Evolutionary conservation across 1,140 invertebrate genomes (phyloP), one percentile per base, ranked within the genome.

Genomic region (Aplysia californica): DNA sequence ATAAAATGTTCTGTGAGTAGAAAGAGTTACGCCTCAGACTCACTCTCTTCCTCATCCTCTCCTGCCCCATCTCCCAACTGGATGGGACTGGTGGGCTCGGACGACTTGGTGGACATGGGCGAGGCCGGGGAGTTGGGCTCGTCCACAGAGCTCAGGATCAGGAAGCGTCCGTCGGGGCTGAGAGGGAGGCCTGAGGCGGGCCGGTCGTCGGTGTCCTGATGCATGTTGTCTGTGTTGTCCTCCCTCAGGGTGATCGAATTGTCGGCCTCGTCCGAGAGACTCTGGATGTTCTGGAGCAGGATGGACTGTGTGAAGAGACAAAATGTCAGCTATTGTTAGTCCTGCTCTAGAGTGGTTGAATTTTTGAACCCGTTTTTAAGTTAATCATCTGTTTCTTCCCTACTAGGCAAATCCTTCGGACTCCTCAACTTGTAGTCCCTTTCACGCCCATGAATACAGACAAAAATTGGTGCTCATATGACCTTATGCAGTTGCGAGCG

Each of bases 101-200:
- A n/a, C n/a, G n/a, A n/a, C n/a, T n/a, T n/a, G n/a, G n/a, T n/a
- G 4, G 44, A 36, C 10, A 64, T 56, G 26, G 65, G 65, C 18
- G 72, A 35, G 15, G 23, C 38, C 21, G 66, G 56, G 55, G 38
- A 56, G 20, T 31, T 67, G 31, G 81, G 78, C n/a, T 77, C 69
- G 31, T 86, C 85, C 35, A 80, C 75, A 29, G 68, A 74, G 29
- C 79, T 84, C 56, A 87, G 80, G 55, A 86, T 77, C 44, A 87
- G 79, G 64, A 85, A 87, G 71, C 86, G 84, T 21, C 84, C 85
- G 66, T 85, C 84, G 44, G 85, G 82, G 65, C 83, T 83, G 23
- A 87, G 78, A 3, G 83, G 85, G 3, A 85, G 79, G 33, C 72
- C 74, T 56, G 36, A 75, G 58, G 5, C 79, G 1, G 70, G 72